These are phyloP conservation scores for Tachina fera DNA, from an alignment of 2,888 invertebrate species.

Conservation along the genomic window DNA sequence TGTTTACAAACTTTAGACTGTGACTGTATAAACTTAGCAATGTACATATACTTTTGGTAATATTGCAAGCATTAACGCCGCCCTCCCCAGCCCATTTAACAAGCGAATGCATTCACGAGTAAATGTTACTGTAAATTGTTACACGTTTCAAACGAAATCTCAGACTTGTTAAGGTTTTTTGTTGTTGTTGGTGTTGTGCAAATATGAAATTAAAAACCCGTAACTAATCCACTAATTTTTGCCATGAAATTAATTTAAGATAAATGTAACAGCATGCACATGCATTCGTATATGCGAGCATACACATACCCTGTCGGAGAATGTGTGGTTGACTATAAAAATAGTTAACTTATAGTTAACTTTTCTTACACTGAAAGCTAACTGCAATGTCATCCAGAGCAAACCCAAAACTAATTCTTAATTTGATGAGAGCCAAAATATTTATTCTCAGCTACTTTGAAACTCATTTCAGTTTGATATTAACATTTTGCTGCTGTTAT, in stretches of 20 bases:
- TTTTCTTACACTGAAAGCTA: too few relatives aligned
- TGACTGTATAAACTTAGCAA: neutral
- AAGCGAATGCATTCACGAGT: neutral
- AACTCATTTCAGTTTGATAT: too few relatives aligned
- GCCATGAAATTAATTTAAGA: conserved; percentile 70
- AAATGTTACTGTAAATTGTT: neutral
- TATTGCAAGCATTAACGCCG: conserved; percentile 7
- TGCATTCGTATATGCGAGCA: neutral
- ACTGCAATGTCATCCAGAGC: too few relatives aligned
- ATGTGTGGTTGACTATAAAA: too few relatives aligned
- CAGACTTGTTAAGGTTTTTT: neutral
- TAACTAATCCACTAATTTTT: conserved; percentile 74
- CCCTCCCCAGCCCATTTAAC: neutral
- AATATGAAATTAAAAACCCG: conserved; percentile 64
- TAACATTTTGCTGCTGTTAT: too few relatives aligned
- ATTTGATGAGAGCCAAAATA: too few relatives aligned
- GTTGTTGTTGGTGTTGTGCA: neutral
- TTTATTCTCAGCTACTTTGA: too few relatives aligned
- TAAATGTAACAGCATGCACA: neutral
- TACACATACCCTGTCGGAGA: too few relatives aligned
- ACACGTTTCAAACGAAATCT: neutral
- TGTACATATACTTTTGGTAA: neutral
- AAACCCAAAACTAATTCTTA: too few relatives aligned
- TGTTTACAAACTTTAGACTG: too few relatives aligned
- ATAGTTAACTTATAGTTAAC: too few relatives aligned